Conservation (phyloP, 2,113 vertebrate species). For the Percina caprodes region DNA sequence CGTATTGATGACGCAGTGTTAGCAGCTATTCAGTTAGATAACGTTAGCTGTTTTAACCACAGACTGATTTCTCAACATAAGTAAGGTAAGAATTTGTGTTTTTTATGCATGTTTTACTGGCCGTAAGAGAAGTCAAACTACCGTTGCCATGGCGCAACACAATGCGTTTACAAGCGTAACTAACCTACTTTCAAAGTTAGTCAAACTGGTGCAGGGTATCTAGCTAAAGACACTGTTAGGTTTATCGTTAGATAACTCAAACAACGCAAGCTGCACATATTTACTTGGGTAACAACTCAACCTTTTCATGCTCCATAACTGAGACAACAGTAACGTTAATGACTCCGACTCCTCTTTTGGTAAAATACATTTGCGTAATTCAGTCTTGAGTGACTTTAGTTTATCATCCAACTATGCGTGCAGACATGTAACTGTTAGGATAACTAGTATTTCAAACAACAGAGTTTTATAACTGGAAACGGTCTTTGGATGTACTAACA, state of each 20-base stretch:
- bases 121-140: neutral
- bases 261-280: neutral
- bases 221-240: neutral
- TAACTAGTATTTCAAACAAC: neutral
- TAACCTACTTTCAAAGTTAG: neutral
- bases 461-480: neutral
- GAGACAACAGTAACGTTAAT: neutral
- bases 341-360: too few species aligned
- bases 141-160: neutral
- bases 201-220: neutral
- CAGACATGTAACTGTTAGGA: neutral
- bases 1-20: conserved; percentile 18
- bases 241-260: neutral
- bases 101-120: neutral
- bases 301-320: neutral
- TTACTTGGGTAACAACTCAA: neutral
- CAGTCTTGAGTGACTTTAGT: neutral
- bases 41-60: neutral
- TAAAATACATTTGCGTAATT: neutral
- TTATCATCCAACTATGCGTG: neutral
- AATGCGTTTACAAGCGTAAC: neutral
- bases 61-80: neutral
- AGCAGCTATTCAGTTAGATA: neutral
- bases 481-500: neutral
- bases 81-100: neutral